Evolutionary conservation across 1,140 invertebrate genomes (phyloP).

Genomic region (Hirudo medicinalis): DNA sequence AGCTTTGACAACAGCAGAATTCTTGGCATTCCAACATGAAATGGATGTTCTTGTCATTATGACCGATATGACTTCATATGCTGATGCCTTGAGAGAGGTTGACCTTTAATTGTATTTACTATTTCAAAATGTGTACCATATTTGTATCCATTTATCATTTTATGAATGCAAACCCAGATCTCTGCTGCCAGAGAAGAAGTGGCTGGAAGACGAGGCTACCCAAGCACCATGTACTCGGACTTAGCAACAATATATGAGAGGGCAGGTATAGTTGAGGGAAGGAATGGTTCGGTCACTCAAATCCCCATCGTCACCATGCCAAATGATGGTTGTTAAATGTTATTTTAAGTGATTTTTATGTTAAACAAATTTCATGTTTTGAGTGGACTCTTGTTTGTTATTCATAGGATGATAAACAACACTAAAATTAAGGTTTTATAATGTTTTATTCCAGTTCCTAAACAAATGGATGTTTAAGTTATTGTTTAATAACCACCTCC

Average conservation of each 20-base stretch:
- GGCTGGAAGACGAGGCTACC: constrained; percentile 1
- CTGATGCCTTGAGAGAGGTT: not conserved
- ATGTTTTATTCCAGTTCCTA: too few relatives aligned
- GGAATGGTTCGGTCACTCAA: constrained; percentile 12
- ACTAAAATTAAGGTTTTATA: too few relatives aligned
- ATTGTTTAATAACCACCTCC: too few relatives aligned
- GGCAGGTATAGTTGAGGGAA: constrained; percentile 9
- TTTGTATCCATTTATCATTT: not conserved
- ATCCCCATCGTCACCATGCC: constrained; percentile 15
- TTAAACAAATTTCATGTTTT: too few relatives aligned
- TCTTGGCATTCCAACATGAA: constrained; percentile 3
- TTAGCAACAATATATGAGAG: constrained; percentile 6
- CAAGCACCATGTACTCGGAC: constrained; percentile 12
- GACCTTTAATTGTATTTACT: not conserved
- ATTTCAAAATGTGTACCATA: not conserved
- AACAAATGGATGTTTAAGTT: too few relatives aligned
- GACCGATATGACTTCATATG: constrained; percentile 5
- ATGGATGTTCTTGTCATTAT: constrained; percentile 12
- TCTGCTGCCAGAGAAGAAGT: constrained; percentile 8
- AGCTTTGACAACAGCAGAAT: constrained; percentile 3
- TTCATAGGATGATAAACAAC: too few relatives aligned
- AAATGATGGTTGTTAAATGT: not conserved
- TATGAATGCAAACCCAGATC: not conserved
- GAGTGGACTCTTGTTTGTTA: too few relatives aligned
- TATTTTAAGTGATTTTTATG: not conserved